Evolutionary conservation across 35 echinoderm and acorn worm genomes (phyloP).

Genomic region (Patiria miniata): DNA sequence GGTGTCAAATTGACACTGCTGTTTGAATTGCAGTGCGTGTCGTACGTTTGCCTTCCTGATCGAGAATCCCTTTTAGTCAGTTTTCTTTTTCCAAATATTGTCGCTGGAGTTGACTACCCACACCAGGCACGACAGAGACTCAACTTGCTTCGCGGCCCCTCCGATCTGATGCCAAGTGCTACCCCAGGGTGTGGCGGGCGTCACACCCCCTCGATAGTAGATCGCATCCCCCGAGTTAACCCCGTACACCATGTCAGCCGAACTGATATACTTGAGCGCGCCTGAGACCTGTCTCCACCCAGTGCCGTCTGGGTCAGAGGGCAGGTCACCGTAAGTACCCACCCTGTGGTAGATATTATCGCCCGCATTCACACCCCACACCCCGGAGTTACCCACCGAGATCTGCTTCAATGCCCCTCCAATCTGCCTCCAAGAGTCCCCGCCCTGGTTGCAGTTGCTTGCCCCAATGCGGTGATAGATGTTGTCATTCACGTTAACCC

Average conservation of each 20-base stretch:
- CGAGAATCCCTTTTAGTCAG: too few species aligned
- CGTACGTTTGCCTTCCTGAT: too few species aligned
- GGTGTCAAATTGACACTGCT: too few species aligned
- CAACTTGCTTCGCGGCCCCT: background rate
- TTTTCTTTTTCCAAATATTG: background rate
- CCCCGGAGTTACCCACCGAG: background rate
- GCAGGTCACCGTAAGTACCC: background rate
- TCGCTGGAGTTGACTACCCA: background rate
- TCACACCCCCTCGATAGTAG: background rate
- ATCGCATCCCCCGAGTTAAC: background rate
- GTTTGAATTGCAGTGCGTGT: too few species aligned
- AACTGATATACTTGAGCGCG: background rate
- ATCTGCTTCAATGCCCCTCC: background rate
- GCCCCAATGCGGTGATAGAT: background rate
- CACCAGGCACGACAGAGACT: background rate
- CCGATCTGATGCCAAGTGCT: background rate
- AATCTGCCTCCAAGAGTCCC: background rate
- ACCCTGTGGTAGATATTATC: background rate
- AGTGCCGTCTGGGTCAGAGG: background rate
- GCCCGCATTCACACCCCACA: background rate
- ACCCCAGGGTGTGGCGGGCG: background rate
- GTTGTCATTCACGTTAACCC: background rate
- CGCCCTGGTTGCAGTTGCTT: background rate
- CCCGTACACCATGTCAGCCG: background rate
- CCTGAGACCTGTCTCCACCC: background rate